phyloP scores from a whole-genome alignment of 2,888 invertebrate species.

The Camptogramma bilineatum region DNA sequence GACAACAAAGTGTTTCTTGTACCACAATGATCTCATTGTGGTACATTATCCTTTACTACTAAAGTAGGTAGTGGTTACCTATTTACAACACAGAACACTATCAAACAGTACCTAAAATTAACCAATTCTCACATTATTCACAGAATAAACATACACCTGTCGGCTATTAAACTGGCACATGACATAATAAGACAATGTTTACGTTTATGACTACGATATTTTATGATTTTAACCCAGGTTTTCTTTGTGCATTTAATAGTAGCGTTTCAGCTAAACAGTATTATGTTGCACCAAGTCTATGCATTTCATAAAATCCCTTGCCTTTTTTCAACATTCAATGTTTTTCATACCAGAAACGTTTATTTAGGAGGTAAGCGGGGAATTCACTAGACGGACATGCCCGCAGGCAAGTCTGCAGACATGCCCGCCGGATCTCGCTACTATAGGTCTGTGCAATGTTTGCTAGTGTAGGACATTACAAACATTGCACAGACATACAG shows the following conservation, averaged over 20 bases:
- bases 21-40: conserved; percentile 11
- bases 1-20: neutral
- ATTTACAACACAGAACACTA: conserved; percentile 10
- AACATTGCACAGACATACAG: too few species aligned
- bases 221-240: neutral
- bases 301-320: too few species aligned
- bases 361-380: too few species aligned
- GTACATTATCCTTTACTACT: conserved; percentile 6
- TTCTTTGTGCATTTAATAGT: neutral
- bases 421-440: too few species aligned
- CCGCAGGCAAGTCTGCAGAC: too few species aligned
- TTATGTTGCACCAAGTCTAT: too few species aligned
- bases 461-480: too few species aligned
- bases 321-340: too few species aligned
- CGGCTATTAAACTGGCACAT: conserved; percentile 15
- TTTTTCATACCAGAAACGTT: too few species aligned
- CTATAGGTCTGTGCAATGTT: too few species aligned
- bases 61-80: conserved; percentile 17
- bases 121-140: conserved; percentile 36
- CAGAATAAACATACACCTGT: conserved; percentile 19
- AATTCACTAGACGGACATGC: too few species aligned
- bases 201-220: neutral
- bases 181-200: neutral
- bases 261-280: too few species aligned
- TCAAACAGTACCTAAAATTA: conserved; percentile 32